Conservation (phyloP, 2,113 vertebrate species). For the Crotalus horridus region DNA sequence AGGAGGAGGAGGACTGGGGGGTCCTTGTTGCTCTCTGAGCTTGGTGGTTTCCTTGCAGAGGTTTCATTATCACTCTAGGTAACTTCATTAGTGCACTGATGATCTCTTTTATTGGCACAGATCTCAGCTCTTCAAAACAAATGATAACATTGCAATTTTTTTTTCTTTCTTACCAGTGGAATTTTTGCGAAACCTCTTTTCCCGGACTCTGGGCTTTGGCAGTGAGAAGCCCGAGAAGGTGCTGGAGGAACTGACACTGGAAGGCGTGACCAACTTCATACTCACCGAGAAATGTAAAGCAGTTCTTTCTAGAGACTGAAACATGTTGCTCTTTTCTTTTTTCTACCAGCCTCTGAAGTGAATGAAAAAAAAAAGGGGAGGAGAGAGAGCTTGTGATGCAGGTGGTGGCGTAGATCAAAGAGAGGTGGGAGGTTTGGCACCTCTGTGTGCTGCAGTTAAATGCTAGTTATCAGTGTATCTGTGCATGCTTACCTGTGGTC, state of each 20-base stretch:
- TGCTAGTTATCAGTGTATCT: background rate
- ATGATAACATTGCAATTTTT: background rate
- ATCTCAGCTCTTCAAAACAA: no score
- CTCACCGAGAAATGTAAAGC: slow-evolving; percentile 82
- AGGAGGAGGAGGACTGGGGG: no score
- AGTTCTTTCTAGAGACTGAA: no score
- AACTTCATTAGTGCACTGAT: background rate
- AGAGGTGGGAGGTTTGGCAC: background rate
- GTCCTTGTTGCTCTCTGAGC: background rate
- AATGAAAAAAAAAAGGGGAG: background rate
- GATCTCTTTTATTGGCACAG: background rate
- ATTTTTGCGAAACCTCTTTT: slow-evolving; percentile 84
- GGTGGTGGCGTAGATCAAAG: background rate
- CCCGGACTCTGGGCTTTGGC: slow-evolving; percentile 79
- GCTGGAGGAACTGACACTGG: slow-evolving; percentile 83
- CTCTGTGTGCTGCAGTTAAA: background rate
- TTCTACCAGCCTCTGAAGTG: background rate
- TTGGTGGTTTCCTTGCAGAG: background rate
- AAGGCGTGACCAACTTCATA: slow-evolving; percentile 80
- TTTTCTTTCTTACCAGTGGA: slow-evolving; percentile 76
- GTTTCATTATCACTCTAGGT: background rate
- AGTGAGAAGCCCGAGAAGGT: slow-evolving; percentile 72
- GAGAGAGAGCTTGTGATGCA: background rate
- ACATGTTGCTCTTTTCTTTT: background rate
- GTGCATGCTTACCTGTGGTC: background rate